phyloP scores from a whole-genome alignment of 2,888 invertebrate species.

The Blastobasis adustella region DNA sequence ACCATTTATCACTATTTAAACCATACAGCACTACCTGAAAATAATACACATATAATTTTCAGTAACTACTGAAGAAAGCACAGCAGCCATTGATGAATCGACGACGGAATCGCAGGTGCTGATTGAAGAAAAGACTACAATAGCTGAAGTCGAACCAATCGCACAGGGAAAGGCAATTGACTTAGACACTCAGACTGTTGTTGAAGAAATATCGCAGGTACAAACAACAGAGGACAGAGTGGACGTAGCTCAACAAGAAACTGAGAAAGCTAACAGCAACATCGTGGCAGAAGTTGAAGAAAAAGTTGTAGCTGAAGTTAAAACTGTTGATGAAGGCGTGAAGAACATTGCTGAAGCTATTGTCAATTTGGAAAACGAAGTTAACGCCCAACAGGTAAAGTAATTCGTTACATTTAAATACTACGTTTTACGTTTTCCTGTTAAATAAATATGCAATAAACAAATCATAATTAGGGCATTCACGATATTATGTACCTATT shows the following conservation, averaged over 20 bases:
- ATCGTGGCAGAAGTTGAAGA: conserved; percentile 14
- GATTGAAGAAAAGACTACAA: conserved; percentile 13
- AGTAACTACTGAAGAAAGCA: conserved; percentile 16
- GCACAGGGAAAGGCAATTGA: conserved; percentile 11
- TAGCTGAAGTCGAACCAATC: conserved; percentile 14
- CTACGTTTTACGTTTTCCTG: conserved; percentile 12
- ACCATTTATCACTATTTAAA: too few relatives aligned
- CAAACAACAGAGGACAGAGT: conserved; percentile 9
- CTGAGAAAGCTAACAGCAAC: conserved; percentile 14
- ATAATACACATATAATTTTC: background rate
- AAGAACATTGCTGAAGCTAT: conserved; percentile 49
- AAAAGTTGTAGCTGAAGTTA: conserved; percentile 10
- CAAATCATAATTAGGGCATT: too few relatives aligned
- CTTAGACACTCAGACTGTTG: conserved; percentile 10
- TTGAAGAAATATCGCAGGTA: conserved; percentile 2
- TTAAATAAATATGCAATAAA: conserved; percentile 4
- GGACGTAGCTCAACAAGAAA: conserved; percentile 10
- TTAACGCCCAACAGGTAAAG: conserved; percentile 40
- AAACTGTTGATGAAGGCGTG: conserved; percentile 20
- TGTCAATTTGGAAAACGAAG: conserved; percentile 41
- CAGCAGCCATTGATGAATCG: background rate
- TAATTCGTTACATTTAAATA: background rate
- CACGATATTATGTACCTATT: too few relatives aligned
- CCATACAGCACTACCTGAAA: too few relatives aligned
- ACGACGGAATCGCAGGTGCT: too few relatives aligned